Base-by-base conservation (phyloP, 1,140 invertebrate species). In the Adoxophyes honmai region DNA sequence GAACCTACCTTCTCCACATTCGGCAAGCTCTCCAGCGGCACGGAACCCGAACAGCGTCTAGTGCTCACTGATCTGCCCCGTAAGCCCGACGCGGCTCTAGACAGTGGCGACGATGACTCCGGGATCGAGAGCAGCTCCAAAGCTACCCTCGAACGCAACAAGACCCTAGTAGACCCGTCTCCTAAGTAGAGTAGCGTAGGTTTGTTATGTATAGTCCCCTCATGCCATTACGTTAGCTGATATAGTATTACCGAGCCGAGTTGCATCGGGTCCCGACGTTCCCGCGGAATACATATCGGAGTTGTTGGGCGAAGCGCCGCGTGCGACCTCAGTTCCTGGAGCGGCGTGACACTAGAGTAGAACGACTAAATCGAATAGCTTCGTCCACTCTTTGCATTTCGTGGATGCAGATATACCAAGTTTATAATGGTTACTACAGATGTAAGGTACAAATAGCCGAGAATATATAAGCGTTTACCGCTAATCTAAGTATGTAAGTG, bases 51-150 rank as follows among this genome's bases (percentile, higher is more conserved):
- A 14, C 70, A 71, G 37, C 75, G 72, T 33, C 68, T 83, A 1
- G 71, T 86, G 10, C 62, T 85, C 2, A 78, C 78, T 0, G 84
- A 85, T 16, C 5, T 68, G 60, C 56, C 59, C 65, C 0, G 68
- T 59, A 67, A 69, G 4, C 69, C 67, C 34, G 86, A 89, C 59
- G 73, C 85, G 1, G 89, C 91, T 15, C 66, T 92, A 9, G 91
- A 92, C 69, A 91, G 90, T 63, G 91, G 90, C 0, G 91, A 91
- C 62, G 91, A 91, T 59, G 91, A 91, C 64, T 91, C 90, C 21
- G 91, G 91, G 1, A 91, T 91, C 16, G 91, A 91, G 67, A 91
- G 91, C 56, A 91, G 91, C 69, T 84, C 89, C 14, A 89, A 89
- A 55, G 82, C 86, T 0, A 91, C 91, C 0, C 75, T 92, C 10